These are phyloP conservation scores for Eupithecia dodoneata DNA, from an alignment of 2,888 invertebrate species.

Conservation along the genomic window DNA sequence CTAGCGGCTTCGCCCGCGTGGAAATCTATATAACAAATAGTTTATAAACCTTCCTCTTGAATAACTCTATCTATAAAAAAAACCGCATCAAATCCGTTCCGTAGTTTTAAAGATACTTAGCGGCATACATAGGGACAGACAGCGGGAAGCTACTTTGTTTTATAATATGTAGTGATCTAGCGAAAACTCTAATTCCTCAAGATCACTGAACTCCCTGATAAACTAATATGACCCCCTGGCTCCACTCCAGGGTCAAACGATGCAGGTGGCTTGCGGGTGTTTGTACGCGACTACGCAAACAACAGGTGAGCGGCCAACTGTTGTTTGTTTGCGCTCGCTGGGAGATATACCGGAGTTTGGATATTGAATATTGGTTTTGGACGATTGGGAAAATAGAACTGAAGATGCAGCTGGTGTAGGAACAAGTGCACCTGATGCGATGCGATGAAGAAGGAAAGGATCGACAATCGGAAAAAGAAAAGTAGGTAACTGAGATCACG, in stretches of 20 bases:
- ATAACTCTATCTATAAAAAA: too few relatives aligned
- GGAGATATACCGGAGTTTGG: slow-evolving; percentile 21
- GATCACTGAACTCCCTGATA: background rate
- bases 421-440: background rate
- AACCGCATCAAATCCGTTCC: too few relatives aligned
- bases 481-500: background rate
- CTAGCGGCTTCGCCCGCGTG: too few relatives aligned
- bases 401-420: background rate
- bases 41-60: too few relatives aligned
- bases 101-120: too few relatives aligned
- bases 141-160: too few relatives aligned
- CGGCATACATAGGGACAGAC: too few relatives aligned
- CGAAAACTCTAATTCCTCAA: background rate
- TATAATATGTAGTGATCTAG: too few relatives aligned
- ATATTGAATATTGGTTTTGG: slow-evolving; percentile 27
- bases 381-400: background rate
- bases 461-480: background rate
- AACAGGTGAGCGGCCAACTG: slow-evolving; percentile 54
- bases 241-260: slow-evolving; percentile 42
- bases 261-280: slow-evolving; percentile 63
- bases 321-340: slow-evolving; percentile 26
- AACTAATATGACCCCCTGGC: slow-evolving; percentile 11
- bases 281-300: slow-evolving; percentile 57
- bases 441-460: background rate
- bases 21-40: too few relatives aligned